Evolutionary conservation across 2,888 invertebrate species (phyloP).

Genomic region (Noctua pronuba): DNA sequence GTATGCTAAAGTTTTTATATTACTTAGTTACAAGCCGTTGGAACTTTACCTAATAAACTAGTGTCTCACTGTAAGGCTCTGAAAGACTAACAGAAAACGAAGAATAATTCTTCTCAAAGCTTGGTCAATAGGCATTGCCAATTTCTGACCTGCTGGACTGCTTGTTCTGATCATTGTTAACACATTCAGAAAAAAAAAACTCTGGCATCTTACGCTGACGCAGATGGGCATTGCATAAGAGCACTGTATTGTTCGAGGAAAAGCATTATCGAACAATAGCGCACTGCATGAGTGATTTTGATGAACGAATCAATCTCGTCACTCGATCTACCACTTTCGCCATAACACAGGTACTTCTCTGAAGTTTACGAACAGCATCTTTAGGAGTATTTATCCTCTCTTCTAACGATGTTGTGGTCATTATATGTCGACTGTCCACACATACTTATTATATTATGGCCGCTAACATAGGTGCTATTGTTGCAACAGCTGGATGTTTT

Average conservation of each 20-base stretch:
- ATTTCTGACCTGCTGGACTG: not conserved
- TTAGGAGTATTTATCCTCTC: not conserved
- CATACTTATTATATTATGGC: not conserved
- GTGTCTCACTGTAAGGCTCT: not conserved
- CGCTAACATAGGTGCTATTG: not conserved
- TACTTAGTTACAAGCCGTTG: not conserved
- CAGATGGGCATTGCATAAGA: constrained; percentile 7
- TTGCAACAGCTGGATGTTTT: not conserved
- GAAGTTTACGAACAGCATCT: not conserved
- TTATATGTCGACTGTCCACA: not conserved
- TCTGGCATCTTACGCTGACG: not conserved
- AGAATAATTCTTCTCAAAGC: not conserved
- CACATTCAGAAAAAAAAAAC: too few species aligned
- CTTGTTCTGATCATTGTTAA: not conserved
- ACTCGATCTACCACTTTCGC: not conserved
- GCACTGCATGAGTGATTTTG: not conserved
- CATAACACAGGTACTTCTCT: not conserved
- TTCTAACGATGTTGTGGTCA: not conserved
- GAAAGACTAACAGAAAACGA: not conserved
- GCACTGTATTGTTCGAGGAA: not conserved
- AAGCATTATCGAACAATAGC: not conserved
- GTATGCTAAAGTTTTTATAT: not conserved
- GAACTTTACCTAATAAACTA: not conserved
- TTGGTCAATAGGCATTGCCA: not conserved
- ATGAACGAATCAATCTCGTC: not conserved